A percentile compares a stretch with the other conserved stretches of the same genome.
phyloP scores from a whole-genome alignment of 2,888 invertebrate genomes.

The Podabrus alpinus region DNA sequence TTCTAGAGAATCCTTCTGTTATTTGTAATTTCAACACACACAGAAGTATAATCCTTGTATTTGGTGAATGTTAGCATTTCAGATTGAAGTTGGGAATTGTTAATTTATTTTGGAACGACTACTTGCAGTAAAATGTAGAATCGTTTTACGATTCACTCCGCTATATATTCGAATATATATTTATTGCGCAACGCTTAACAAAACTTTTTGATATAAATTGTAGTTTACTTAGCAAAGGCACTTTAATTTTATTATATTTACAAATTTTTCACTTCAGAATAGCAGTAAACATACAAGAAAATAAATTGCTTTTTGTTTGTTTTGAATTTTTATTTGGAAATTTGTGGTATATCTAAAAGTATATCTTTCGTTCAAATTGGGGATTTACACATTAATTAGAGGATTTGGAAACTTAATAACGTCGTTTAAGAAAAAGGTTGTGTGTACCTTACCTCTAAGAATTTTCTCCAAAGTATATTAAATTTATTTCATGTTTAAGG shows the following conservation, averaged over 20 bases:
- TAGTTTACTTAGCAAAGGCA: neutral
- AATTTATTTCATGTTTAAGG: neutral
- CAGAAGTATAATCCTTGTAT: conserved; percentile 29
- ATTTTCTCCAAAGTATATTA: neutral
- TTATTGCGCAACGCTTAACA: neutral
- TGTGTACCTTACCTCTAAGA: neutral
- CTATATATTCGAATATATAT: neutral
- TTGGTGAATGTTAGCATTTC: conserved; percentile 26
- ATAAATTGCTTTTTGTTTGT: conserved; percentile 1
- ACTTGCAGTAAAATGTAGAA: conserved; percentile 1
- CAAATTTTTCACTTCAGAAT: neutral
- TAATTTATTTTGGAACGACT: conserved; percentile 8
- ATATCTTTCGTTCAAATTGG: neutral
- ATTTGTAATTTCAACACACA: conserved; percentile 31
- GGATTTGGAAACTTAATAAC: conserved; percentile 1
- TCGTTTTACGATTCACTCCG: neutral
- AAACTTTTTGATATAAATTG: neutral
- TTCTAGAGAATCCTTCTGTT: conserved; percentile 19
- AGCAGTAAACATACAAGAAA: neutral
- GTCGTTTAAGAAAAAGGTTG: neutral
- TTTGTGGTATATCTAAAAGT: neutral
- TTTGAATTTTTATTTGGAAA: neutral
- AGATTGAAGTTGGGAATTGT: conserved; percentile 26
- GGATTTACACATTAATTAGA: conserved; percentile 3
- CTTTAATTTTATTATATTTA: neutral